Conservation (phyloP, 2,113 vertebrate species). For the Setophaga petechia region DNA sequence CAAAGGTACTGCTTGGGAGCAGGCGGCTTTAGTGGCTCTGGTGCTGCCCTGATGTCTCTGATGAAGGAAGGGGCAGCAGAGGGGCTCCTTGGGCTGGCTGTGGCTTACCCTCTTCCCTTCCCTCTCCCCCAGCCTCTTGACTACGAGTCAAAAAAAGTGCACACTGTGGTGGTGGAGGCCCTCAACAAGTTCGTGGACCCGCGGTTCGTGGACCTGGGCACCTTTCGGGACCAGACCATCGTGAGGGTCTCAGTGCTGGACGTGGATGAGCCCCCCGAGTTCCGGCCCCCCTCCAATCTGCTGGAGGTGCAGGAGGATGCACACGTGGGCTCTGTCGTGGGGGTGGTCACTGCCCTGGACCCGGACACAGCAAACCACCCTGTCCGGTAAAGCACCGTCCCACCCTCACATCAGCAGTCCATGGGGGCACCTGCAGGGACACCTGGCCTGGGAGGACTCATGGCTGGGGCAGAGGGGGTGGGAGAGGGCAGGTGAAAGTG, state of each 20-base stretch:
- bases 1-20: not conserved
- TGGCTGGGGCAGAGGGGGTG: not conserved
- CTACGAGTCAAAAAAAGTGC: slow-evolving; percentile 89
- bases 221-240: slow-evolving; percentile 94
- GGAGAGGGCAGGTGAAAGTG: not conserved
- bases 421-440: not conserved
- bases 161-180: slow-evolving; percentile 94
- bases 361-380: slow-evolving; percentile 89
- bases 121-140: slow-evolving; percentile 82
- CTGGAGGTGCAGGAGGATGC: slow-evolving; percentile 96
- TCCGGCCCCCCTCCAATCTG: slow-evolving; percentile 81
- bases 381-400: slow-evolving; percentile 77
- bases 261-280: slow-evolving; percentile 90
- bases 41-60: fast-evolving
- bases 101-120: not conserved
- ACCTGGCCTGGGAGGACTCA: fast-evolving
- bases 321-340: slow-evolving; percentile 87
- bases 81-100: not conserved
- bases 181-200: slow-evolving; percentile 95
- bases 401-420: fast-evolving
- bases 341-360: slow-evolving; percentile 89
- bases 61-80: not conserved
- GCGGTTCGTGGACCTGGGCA: slow-evolving; percentile 89
- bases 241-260: slow-evolving; percentile 91
- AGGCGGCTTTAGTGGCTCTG: not conserved